These are phyloP conservation scores for Trypoxylus dichotomus DNA, from an alignment of 1,140 invertebrate species.

Conservation along the genomic window DNA sequence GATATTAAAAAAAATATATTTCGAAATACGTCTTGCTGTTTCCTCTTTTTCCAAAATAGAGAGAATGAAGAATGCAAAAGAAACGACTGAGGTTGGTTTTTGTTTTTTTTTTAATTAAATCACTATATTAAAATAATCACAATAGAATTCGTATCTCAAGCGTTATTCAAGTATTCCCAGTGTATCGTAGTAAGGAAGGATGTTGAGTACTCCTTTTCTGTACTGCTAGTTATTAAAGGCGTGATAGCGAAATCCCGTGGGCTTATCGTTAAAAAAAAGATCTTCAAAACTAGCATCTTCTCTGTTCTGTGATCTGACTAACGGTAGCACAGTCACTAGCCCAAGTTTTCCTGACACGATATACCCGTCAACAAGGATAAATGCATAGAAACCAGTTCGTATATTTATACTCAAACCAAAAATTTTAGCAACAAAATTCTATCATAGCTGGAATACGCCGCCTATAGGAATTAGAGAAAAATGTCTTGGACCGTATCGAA, in stretches of 20 bases:
- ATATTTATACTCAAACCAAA: background rate
- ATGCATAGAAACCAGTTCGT: background rate
- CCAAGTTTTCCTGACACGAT: conserved; percentile 39
- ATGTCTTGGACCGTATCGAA: no score
- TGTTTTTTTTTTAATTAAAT: no score
- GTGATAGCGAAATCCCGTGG: conserved; percentile 44
- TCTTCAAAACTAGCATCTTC: conserved; percentile 44
- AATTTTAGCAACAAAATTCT: background rate
- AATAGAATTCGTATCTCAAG: no score
- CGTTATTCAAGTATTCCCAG: conserved; percentile 37
- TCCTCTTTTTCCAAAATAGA: no score
- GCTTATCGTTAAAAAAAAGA: conserved; percentile 40
- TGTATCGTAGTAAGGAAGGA: conserved; percentile 45
- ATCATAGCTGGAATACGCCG: no score
- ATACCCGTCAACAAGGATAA: background rate
- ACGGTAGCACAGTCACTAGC: conserved; percentile 41
- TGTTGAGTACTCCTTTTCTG: conserved; percentile 42
- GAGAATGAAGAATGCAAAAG: no score
- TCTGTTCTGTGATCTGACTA: conserved; percentile 42
- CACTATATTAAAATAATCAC: no score
- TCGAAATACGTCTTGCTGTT: no score
- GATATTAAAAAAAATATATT: no score
- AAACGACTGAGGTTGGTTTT: no score
- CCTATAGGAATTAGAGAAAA: no score
- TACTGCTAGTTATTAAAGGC: conserved; percentile 46